Base-by-base conservation (phyloP, 2,888 invertebrate genomes). In the Mesorhabditis sp. region DNA sequence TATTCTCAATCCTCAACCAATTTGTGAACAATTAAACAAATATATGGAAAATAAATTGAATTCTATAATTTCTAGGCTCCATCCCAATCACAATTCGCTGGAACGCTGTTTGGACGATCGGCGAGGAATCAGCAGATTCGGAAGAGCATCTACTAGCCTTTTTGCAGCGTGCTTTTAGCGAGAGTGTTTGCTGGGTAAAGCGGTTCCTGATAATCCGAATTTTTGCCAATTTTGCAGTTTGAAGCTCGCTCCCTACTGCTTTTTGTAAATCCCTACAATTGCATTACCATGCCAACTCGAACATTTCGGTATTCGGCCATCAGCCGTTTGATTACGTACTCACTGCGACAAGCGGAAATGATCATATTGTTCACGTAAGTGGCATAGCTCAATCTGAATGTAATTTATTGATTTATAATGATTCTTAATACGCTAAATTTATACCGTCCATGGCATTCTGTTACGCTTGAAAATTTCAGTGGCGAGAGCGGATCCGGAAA, bases 241-340 rank as follows among this genome's bases (percentile, higher is more conserved):
- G 58, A 50, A 50, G 58, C 58, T 50, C 58, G 58, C n/a, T 50
- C 58, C 7, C n/a, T 50, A n/a, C 58, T 50, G 7, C 58, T 50
- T n/a, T 50, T 50, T n/a, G 58, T 50, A n/a, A 50, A 50, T 50
- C 58, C 58, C 58, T 13, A 50, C 58, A 50, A 50, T 50, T 13
- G n/a, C 58, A 50, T 50, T 50, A n/a, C 10, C n/a, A n/a, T 50
- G 58, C 10, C 10, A 50, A 28, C 28, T 1, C 7, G 58, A 50
- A n/a, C 58, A 50, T 50, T 50, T 50, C 58, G 58, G 10, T 50
- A 50, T 50, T 50, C 58, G n/a, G 58, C 58, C 58, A 50, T 50
- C n/a, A 13, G 10, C 58, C 58, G 58, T 13, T n/a, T 50, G 7
- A n/a, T n/a, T 50, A 50, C 58, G 7, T 50, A 50, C n/a, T 10